Conservation (phyloP, 2,113 vertebrate genomes). For the Zosterops hypoxanthus region DNA sequence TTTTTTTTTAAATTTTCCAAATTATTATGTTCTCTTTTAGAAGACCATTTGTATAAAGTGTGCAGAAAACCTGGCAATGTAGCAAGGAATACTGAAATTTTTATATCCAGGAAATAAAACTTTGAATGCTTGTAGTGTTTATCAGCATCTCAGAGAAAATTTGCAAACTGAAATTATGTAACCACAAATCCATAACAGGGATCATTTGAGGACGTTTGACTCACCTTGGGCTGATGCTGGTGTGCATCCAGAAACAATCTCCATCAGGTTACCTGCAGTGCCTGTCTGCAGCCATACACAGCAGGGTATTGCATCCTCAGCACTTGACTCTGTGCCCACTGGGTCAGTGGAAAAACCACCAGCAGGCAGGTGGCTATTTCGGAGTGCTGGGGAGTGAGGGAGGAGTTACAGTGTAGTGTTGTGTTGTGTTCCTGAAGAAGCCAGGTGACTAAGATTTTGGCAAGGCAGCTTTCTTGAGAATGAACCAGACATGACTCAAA, state of each 20-base stretch:
- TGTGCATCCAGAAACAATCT: neutral
- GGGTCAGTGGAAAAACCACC: neutral
- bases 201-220: neutral
- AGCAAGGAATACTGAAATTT: conserved; percentile 82
- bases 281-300: neutral
- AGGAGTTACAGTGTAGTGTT: neutral
- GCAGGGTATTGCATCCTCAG: neutral
- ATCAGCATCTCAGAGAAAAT: conserved; percentile 84
- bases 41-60: neutral
- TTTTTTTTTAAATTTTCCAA: neutral
- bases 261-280: neutral
- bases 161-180: conserved; percentile 39
- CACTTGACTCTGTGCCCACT: neutral
- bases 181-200: neutral
- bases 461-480: neutral
- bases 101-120: conserved; percentile 80
- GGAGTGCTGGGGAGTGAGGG: neutral
- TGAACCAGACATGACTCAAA: neutral
- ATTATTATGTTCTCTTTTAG: neutral
- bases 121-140: conserved; percentile 72
- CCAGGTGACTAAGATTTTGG: neutral
- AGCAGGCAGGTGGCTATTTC: neutral
- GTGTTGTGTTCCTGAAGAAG: neutral
- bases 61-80: conserved; percentile 39
- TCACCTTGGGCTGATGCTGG: neutral